phyloP scores from a whole-genome alignment of 35 echinoderm and acorn worm species.

The Lytechinus pictus region DNA sequence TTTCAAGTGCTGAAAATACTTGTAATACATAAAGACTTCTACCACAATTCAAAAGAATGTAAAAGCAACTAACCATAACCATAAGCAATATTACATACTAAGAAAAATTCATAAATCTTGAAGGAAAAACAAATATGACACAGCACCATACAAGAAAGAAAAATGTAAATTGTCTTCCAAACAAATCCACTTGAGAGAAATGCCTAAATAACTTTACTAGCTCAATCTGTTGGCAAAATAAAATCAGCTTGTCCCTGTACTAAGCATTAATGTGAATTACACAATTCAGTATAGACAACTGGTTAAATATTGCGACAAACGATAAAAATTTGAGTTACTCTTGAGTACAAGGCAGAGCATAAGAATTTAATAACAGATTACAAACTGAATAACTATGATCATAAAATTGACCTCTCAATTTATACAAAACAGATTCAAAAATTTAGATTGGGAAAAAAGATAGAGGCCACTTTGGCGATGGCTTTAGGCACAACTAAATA shows the following conservation, averaged over 20 bases:
- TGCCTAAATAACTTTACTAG: background rate
- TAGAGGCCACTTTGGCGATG: background rate
- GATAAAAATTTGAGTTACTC: too few relatives aligned
- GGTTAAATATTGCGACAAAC: too few relatives aligned
- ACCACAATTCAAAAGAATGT: background rate
- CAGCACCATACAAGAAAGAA: background rate
- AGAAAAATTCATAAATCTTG: background rate
- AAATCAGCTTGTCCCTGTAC: too few relatives aligned
- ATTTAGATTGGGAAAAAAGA: background rate
- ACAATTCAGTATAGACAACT: too few relatives aligned
- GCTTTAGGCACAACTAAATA: slow-evolving; percentile 4
- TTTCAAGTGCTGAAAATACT: background rate
- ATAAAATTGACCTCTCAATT: background rate
- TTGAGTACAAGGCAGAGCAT: too few relatives aligned
- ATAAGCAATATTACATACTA: background rate
- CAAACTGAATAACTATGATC: too few relatives aligned
- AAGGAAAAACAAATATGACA: background rate
- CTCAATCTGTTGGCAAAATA: too few relatives aligned
- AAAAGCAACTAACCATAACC: background rate
- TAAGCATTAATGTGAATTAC: too few relatives aligned
- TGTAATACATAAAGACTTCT: background rate
- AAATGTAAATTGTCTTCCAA: background rate
- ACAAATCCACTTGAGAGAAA: background rate
- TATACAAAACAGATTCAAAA: background rate
- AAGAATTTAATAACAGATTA: too few relatives aligned